phyloP scores from a whole-genome alignment of 2,888 invertebrate species.

The Tipula unca region DNA sequence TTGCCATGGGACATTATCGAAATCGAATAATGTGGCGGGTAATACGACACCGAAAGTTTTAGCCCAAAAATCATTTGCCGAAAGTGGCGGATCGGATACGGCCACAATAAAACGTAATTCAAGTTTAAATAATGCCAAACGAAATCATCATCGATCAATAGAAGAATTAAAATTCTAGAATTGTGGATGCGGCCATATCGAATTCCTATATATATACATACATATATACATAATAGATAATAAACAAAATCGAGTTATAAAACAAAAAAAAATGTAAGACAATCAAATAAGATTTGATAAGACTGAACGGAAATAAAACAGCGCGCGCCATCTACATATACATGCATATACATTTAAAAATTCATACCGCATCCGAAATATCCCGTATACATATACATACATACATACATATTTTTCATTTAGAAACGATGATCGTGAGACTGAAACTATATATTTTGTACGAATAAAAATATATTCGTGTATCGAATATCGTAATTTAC shows the following conservation, averaged over 20 bases:
- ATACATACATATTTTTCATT: no score
- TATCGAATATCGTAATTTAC: background rate
- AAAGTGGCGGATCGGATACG: slow-evolving; percentile 63
- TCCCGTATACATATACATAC: background rate
- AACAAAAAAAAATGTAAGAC: background rate
- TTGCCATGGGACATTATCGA: slow-evolving; percentile 44
- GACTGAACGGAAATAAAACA: background rate
- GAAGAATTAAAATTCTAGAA: slow-evolving; percentile 40
- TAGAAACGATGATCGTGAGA: background rate
- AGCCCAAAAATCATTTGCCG: slow-evolving; percentile 54
- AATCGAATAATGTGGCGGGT: slow-evolving; percentile 51
- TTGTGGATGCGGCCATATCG: background rate
- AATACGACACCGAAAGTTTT: slow-evolving; percentile 60
- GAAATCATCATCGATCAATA: slow-evolving; percentile 31
- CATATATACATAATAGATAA: no score
- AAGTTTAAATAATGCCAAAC: slow-evolving; percentile 49
- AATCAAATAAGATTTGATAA: slow-evolving; percentile 8
- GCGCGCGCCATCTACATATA: background rate
- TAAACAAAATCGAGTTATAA: no score
- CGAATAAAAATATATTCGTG: background rate
- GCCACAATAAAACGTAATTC: slow-evolving; percentile 69
- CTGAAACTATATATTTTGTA: background rate
- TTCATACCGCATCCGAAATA: background rate
- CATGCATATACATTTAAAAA: background rate
- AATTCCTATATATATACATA: background rate